Conservation (phyloP, 2,797 vertebrate genomes). For the Mallotus villosus region DNA sequence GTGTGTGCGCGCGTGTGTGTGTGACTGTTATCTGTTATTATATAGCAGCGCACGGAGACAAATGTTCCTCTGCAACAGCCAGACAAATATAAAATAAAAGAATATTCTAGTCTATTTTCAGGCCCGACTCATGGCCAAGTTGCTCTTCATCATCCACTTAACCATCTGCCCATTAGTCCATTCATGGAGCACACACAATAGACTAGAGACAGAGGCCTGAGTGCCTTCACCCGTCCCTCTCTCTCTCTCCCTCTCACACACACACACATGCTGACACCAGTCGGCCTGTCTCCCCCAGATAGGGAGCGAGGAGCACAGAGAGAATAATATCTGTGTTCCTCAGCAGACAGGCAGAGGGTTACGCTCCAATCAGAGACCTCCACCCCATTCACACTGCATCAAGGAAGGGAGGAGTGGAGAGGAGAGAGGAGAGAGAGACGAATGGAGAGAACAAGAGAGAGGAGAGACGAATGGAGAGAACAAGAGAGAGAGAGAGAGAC, state of each 20-base stretch:
- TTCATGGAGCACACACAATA: constrained; percentile 28
- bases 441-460: too few species aligned
- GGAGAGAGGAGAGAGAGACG: too few species aligned
- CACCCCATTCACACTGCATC: constrained; percentile 39
- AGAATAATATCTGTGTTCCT: constrained; percentile 30
- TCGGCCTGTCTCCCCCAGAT: neutral
- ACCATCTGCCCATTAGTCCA: constrained; percentile 21
- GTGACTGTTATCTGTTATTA: neutral
- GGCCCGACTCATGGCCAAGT: neutral
- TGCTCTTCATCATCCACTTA: neutral
- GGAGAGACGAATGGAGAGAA: too few species aligned
- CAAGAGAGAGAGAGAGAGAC: constrained; percentile 5
- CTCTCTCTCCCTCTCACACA: neutral
- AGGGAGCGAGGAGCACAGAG: neutral
- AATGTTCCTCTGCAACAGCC: neutral
- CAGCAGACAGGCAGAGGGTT: constrained; percentile 6
- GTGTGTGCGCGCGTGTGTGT: too few species aligned
- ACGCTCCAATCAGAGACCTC: constrained; percentile 38
- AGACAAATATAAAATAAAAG: too few species aligned
- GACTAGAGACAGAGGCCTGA: constrained; percentile 30
- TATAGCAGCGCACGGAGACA: neutral
- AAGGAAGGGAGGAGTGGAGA: too few species aligned
- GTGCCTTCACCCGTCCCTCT: constrained; percentile 17
- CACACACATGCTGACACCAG: too few species aligned
- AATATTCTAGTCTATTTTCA: neutral